A percentile compares a stretch with the other conserved stretches of the same genome.
These are phyloP conservation scores for Silvanus unidentatus DNA, from an alignment of 2,888 invertebrate species.

Conservation along the genomic window DNA sequence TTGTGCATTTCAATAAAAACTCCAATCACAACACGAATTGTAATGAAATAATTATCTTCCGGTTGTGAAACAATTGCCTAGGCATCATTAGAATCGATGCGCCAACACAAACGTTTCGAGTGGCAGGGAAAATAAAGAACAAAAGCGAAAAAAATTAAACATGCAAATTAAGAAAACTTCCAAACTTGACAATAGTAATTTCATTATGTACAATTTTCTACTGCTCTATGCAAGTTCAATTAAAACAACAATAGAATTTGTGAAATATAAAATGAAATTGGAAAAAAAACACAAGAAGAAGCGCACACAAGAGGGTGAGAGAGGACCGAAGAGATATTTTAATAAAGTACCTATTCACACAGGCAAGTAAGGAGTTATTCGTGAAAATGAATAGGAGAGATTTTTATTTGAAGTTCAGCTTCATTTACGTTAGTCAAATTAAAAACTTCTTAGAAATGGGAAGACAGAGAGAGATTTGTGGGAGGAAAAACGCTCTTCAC, in stretches of 20 bases:
- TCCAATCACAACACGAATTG: neutral
- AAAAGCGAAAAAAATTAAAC: conserved; percentile 22
- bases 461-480: neutral
- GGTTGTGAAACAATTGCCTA: neutral
- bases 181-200: conserved; percentile 32
- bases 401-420: conserved; percentile 24
- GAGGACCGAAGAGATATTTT: conserved; percentile 39
- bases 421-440: conserved; percentile 25
- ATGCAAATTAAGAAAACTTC: conserved; percentile 25
- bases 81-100: conserved; percentile 2
- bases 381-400: conserved; percentile 22
- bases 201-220: conserved; percentile 34
- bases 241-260: conserved; percentile 40
- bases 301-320: conserved; percentile 19
- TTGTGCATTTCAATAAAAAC: too few relatives aligned
- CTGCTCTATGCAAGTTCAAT: conserved; percentile 35
- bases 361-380: conserved; percentile 12
- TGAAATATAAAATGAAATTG: conserved; percentile 10
- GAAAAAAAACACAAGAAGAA: too few relatives aligned
- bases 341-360: conserved; percentile 29
- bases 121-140: conserved; percentile 11
- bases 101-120: neutral
- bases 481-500: neutral
- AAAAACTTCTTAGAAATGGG: conserved; percentile 10
- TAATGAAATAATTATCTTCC: neutral